Evolutionary conservation across 1,140 invertebrate genomes (phyloP).

Genomic region (Bombus polaris): DNA sequence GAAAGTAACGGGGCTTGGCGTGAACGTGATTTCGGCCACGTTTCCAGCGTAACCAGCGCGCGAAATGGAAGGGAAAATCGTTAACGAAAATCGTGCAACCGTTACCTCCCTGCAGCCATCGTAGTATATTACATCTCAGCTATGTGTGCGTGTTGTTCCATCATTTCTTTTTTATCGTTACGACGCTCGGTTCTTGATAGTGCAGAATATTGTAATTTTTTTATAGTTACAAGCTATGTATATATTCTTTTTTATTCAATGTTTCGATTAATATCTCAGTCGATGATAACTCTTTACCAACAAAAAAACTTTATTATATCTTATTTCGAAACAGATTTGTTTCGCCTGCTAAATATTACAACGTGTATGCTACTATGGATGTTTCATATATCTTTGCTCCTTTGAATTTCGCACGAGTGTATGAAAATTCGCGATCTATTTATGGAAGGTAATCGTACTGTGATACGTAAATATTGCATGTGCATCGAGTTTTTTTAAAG

Average conservation of each 20-base stretch:
- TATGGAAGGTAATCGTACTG: too few species aligned
- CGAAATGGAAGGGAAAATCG: slow-evolving; percentile 1
- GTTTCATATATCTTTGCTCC: too few species aligned
- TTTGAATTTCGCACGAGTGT: too few species aligned
- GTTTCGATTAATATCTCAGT: background rate
- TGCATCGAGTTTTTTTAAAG: too few species aligned
- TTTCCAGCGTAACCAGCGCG: slow-evolving; percentile 11
- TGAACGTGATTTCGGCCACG: slow-evolving; percentile 40
- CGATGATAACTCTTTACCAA: too few species aligned
- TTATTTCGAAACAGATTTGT: too few species aligned
- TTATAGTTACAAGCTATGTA: background rate
- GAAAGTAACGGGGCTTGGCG: slow-evolving; percentile 44
- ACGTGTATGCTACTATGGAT: too few species aligned
- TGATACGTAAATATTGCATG: too few species aligned
- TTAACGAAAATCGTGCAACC: slow-evolving; percentile 17
- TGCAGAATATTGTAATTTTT: background rate
- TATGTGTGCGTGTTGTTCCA: background rate
- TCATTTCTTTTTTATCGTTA: background rate
- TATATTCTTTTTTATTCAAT: background rate
- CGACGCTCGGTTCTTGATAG: background rate
- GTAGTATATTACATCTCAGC: background rate
- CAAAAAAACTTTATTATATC: accelerated
- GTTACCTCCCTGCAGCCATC: background rate
- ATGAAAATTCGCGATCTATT: too few species aligned
- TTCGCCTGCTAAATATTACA: too few species aligned